Percentiles rank a stretch among this genome's conserved stretches.
phyloP scores from a whole-genome alignment of 2,888 invertebrate species.

The Sepiola atlantica region DNA sequence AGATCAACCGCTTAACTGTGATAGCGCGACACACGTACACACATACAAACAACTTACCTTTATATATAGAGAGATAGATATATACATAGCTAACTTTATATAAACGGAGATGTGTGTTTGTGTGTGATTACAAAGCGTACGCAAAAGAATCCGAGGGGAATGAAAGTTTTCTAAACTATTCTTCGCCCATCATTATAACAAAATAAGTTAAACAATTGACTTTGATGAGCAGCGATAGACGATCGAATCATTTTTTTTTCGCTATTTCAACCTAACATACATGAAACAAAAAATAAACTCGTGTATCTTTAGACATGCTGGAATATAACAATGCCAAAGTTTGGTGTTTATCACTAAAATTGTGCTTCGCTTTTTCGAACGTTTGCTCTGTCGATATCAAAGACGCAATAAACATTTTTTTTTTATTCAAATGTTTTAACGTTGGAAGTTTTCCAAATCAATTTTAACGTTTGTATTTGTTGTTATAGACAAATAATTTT shows the following conservation, averaged over 20 bases:
- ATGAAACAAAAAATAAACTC: too few relatives aligned
- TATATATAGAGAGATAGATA: not conserved
- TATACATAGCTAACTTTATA: not conserved
- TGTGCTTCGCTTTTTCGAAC: not conserved
- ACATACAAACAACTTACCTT: not conserved
- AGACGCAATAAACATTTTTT: not conserved
- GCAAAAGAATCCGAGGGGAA: too few relatives aligned
- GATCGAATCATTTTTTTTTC: not conserved
- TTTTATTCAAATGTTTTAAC: not conserved
- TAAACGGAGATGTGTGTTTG: too few relatives aligned
- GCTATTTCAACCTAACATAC: not conserved
- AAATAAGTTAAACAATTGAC: not conserved
- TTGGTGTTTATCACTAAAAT: not conserved
- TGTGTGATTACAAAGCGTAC: too few relatives aligned
- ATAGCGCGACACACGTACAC: not conserved
- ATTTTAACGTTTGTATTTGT: constrained; percentile 22
- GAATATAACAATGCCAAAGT: not conserved
- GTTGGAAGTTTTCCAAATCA: constrained; percentile 32
- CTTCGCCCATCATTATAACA: not conserved
- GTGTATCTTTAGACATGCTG: not conserved
- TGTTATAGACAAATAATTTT: constrained; percentile 8
- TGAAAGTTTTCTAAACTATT: not conserved
- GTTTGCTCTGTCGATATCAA: not conserved
- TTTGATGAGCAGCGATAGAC: not conserved
- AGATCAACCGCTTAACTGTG: too few relatives aligned